These are phyloP conservation scores for Stenopsyche tienmushanensis DNA, from an alignment of 1,140 invertebrate species.

Conservation along the genomic window DNA sequence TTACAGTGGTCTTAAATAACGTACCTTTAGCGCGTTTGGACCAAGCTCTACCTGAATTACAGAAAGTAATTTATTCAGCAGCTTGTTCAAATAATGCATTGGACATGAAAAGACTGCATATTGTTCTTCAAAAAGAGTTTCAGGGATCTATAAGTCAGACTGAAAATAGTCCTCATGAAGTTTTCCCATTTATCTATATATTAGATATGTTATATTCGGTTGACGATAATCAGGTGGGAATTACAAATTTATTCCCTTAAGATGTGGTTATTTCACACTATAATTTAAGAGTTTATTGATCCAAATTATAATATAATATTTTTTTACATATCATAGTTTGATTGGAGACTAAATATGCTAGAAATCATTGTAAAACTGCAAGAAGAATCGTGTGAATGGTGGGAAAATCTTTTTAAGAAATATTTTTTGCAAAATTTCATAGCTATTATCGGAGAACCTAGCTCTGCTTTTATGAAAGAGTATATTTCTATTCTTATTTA, in stretches of 20 bases:
- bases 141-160: conserved; percentile 70
- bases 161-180: conserved; percentile 75
- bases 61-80: conserved; percentile 56
- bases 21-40: conserved; percentile 71
- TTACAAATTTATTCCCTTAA: too few species aligned
- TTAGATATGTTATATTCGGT: conserved; percentile 82
- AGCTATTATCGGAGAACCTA: conserved; percentile 49
- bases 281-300: too few species aligned
- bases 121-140: conserved; percentile 71
- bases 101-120: conserved; percentile 74
- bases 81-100: conserved; percentile 58
- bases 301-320: too few species aligned
- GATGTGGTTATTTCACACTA: too few species aligned
- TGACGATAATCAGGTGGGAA: conserved; percentile 69
- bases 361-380: conserved; percentile 64
- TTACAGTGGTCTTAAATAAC: conserved; percentile 75
- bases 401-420: conserved; percentile 68
- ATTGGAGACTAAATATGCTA: conserved; percentile 71
- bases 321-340: conserved; percentile 68
- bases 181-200: conserved; percentile 72
- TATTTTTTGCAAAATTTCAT: conserved; percentile 67
- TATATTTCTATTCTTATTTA: conserved; percentile 39
- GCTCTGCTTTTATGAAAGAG: conserved; percentile 48
- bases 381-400: conserved; percentile 66
- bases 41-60: conserved; percentile 62